Percentiles rank a stretch among this genome's conserved stretches.
These are phyloP conservation scores for Perca schrenkii DNA, from an alignment of 2,113 vertebrate genomes.

Conservation along the genomic window DNA sequence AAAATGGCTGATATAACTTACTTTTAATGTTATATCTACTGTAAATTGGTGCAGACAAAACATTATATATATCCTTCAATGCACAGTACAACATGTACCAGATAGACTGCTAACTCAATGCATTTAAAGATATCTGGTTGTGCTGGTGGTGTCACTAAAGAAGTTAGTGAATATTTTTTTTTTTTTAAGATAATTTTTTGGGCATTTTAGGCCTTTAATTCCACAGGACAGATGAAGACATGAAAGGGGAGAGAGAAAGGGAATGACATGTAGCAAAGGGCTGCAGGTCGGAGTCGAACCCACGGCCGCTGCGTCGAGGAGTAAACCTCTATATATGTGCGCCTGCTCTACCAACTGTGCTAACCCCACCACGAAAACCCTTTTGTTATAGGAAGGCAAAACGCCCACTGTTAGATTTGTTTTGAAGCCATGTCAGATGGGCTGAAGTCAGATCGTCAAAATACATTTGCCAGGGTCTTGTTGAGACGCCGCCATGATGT, in stretches of 20 bases:
- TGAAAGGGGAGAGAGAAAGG: too few relatives aligned
- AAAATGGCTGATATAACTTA: constrained; percentile 1
- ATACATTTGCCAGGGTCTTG: constrained; percentile 8
- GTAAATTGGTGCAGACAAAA: not conserved
- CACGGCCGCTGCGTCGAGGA: too few relatives aligned
- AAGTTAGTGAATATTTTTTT: too few relatives aligned
- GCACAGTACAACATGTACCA: not conserved
- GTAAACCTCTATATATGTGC: too few relatives aligned
- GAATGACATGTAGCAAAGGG: too few relatives aligned
- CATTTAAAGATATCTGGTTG: constrained; percentile 16
- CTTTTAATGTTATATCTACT: not conserved
- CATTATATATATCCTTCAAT: not conserved
- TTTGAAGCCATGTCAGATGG: constrained; percentile 13
- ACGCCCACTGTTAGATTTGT: not conserved
- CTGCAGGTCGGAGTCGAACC: too few relatives aligned
- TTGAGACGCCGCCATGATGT: constrained; percentile 2
- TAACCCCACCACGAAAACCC: too few relatives aligned
- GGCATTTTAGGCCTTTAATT: too few relatives aligned
- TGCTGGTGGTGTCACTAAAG: not conserved
- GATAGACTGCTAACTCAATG: not conserved
- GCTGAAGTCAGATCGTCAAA: constrained; percentile 16
- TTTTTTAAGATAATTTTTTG: too few relatives aligned
- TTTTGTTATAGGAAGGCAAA: not conserved
- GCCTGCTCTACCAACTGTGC: too few relatives aligned
- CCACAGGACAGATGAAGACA: too few relatives aligned